Percentiles rank a stretch among this genome's conserved stretches.
Evolutionary conservation across 92 coral and sea anemone genomes (phyloP).

Genomic region (Bergia sp.): DNA sequence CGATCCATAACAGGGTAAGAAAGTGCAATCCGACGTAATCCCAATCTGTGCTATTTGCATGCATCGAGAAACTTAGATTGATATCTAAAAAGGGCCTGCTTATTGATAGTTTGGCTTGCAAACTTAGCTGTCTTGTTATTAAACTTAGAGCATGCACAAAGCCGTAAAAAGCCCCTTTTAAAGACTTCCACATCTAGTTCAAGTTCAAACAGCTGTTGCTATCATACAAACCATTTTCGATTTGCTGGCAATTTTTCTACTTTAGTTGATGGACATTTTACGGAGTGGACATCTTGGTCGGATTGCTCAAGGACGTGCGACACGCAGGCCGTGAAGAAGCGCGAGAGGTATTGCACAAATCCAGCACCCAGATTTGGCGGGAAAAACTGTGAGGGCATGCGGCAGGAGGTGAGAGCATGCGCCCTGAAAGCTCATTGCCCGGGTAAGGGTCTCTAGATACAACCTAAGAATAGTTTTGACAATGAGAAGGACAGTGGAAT

Average conservation of each 20-base stretch:
- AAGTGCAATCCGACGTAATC: no score
- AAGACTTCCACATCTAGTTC: background rate
- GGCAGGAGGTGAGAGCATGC: constrained; percentile 47
- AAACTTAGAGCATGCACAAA: no score
- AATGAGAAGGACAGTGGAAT: background rate
- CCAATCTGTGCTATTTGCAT: no score
- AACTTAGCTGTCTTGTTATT: no score
- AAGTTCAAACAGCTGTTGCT: constrained; percentile 5
- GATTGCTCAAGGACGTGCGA: constrained; percentile 50
- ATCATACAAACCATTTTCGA: background rate
- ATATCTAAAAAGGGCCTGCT: no score
- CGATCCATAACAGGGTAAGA: background rate
- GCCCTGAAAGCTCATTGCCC: constrained; percentile 16
- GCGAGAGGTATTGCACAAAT: constrained; percentile 61
- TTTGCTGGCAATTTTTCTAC: background rate
- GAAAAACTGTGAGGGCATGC: constrained; percentile 53
- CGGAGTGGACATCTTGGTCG: constrained; percentile 68
- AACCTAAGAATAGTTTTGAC: background rate
- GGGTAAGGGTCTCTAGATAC: background rate
- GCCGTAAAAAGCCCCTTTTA: background rate
- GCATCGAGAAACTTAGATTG: no score
- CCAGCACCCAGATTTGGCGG: constrained; percentile 57
- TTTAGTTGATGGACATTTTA: constrained; percentile 52
- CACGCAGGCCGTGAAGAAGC: constrained; percentile 46
- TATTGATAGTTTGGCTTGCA: no score